Conservation (phyloP, 1,140 invertebrate genomes). For the Drosophila leontia region DNA sequence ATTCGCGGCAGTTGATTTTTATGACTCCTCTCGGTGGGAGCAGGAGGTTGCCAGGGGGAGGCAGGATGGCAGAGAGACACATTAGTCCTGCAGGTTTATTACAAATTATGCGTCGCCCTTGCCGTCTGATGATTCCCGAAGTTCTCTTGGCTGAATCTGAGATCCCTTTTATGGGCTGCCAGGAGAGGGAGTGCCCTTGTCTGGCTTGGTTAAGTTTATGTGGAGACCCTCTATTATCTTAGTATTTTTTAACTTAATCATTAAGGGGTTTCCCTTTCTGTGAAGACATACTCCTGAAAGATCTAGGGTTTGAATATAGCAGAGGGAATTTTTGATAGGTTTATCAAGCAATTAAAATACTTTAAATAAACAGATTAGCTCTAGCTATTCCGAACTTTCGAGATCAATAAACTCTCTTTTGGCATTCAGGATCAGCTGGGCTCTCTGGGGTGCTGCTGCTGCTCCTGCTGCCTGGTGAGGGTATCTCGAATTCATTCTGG, state of each 20-base stretch:
- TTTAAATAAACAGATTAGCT: not conserved
- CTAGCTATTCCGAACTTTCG: not conserved
- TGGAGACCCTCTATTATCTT: slow-evolving; percentile 34
- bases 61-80: slow-evolving; percentile 51
- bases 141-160: slow-evolving; percentile 7
- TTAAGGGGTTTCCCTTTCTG: not conserved
- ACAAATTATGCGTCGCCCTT: slow-evolving; percentile 79
- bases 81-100: slow-evolving; percentile 81
- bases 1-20: slow-evolving; percentile 68
- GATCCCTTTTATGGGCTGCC: slow-evolving; percentile 32
- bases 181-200: slow-evolving; percentile 14
- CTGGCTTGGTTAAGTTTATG: slow-evolving; percentile 4
- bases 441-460: slow-evolving; percentile 5
- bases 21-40: slow-evolving; percentile 37
- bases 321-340: not conserved
- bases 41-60: slow-evolving; percentile 22
- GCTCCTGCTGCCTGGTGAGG: slow-evolving; percentile 10
- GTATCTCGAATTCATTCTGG: slow-evolving; percentile 35
- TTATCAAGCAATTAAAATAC: not conserved
- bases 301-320: not conserved
- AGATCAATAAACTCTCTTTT: slow-evolving; percentile 10
- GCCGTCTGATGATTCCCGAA: slow-evolving; percentile 11
- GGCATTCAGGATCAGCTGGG: slow-evolving; percentile 13
- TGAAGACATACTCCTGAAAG: not conserved
- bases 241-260: slow-evolving; percentile 26